Evolutionary conservation across 1,140 invertebrate species (phyloP), one percentile per base, ranked within the genome.

Genomic region (Helicoverpa zea): DNA sequence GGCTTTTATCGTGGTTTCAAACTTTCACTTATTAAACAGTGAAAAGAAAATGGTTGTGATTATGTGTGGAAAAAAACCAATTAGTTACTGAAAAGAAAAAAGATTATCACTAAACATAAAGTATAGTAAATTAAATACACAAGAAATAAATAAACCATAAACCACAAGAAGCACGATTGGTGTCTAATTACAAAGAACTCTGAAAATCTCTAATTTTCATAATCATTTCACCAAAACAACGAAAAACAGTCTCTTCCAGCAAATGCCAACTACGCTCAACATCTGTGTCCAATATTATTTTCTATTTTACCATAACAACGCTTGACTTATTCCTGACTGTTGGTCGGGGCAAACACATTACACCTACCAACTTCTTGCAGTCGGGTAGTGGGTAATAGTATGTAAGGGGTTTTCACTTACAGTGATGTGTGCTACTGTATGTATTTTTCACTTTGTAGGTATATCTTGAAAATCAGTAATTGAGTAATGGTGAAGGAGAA

Each of bases 301-400:
- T 79, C 63, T 70, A 49, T 79, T 79, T 79, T 70, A 63, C 54
- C 64, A 79, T 70, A 79, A 56, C 76, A 70, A n/a, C 61, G 76
- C 76, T 70, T 70, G 76, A 70, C 64, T 79, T 79, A 79, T 79
- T 79, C 64, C 13, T 30, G 76, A 7, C 29, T 47, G 13, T 59
- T 70, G 16, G 61, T 14, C 16, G 61, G 64, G 76, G 16, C 64
- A 79, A 79, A 79, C 52, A 79, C 76, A 79, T 77, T 77, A 79
- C 52, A 79, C 64, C 35, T 16, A 35, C 63, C 5, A n/a, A 68
- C 73, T 16, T 49, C 52, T 68, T 68, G 51, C 52, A 30, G 64
- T 68, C 64, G 52, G 76, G 14, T 66, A 76, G 14, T 14, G 59
- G 43, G 72, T 58, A 49, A 64, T 77, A 64, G 14, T 74, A 58